These are phyloP conservation scores for Agrotis segetum DNA, from an alignment of 2,888 invertebrate species.

Conservation along the genomic window DNA sequence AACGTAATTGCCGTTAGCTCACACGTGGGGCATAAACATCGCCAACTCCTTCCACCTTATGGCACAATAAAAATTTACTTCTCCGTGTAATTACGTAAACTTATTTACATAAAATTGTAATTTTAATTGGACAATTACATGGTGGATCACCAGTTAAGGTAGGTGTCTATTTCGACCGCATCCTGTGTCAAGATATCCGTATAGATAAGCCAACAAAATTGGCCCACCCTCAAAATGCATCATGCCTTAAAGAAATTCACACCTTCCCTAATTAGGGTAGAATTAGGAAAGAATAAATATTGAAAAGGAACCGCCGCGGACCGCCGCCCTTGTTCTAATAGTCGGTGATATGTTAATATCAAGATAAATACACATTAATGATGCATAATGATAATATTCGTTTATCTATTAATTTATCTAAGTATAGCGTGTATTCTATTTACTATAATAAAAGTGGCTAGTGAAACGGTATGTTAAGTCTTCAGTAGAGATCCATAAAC, in stretches of 20 bases:
- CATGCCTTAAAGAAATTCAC: constrained; percentile 87
- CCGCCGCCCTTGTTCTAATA: constrained; percentile 71
- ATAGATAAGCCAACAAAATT: constrained; percentile 78
- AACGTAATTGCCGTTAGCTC: constrained; percentile 16
- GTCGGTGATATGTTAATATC: constrained; percentile 70
- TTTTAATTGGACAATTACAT: constrained; percentile 90
- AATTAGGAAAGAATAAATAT: constrained; percentile 87
- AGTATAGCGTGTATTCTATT: constrained; percentile 21
- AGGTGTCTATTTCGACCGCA: constrained; percentile 82
- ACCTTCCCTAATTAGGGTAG: constrained; percentile 88
- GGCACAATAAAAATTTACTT: constrained; percentile 54
- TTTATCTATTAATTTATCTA: constrained; percentile 66
- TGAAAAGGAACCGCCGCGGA: constrained; percentile 72
- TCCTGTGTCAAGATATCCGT: constrained; percentile 84
- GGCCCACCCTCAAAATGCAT: constrained; percentile 85
- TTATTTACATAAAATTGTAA: constrained; percentile 87
- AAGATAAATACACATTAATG: constrained; percentile 83
- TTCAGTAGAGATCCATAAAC: not conserved
- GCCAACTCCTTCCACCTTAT: constrained; percentile 51
- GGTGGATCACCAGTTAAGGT: constrained; percentile 77
- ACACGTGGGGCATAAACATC: constrained; percentile 57
- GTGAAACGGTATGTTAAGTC: constrained; percentile 11
- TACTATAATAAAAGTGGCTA: constrained; percentile 29
- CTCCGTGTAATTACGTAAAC: constrained; percentile 65
- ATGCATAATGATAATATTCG: constrained; percentile 76